A percentile compares a stretch with the other conserved stretches of the same genome.
Conservation (phyloP, 1,140 invertebrate species). For the Brachionus rotundiformis region DNA sequence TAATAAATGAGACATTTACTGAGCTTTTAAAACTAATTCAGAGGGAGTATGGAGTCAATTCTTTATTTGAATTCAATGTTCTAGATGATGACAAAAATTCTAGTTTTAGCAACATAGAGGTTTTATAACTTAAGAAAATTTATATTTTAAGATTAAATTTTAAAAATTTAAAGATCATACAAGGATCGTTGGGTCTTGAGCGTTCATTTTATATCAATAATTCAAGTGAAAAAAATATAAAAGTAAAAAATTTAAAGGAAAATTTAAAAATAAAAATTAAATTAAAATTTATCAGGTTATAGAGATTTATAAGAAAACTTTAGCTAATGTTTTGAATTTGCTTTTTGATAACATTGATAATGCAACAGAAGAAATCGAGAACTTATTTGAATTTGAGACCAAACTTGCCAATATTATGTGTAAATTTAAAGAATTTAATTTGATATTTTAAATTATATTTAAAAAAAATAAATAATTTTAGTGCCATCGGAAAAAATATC, state of each 20-base stretch:
- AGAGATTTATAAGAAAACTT: constrained; percentile 46
- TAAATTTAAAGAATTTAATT: neutral
- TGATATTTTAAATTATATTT: neutral
- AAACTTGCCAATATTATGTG: constrained; percentile 43
- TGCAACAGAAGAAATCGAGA: neutral
- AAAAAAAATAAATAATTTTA: neutral
- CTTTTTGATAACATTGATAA: constrained; percentile 25
- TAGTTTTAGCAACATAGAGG: constrained; percentile 79
- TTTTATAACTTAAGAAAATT: constrained; percentile 59
- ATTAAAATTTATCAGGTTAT: constrained; percentile 29
- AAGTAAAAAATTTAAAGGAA: too few relatives aligned
- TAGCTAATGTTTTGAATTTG: constrained; percentile 3
- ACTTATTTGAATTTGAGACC: constrained; percentile 43
- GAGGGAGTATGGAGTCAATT: constrained; percentile 68
- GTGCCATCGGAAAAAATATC: constrained; percentile 32
- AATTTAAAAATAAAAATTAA: too few relatives aligned
- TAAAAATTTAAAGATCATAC: constrained; percentile 26
- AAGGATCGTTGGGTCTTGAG: constrained; percentile 47
- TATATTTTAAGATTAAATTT: neutral
- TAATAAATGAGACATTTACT: constrained; percentile 34
- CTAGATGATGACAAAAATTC: constrained; percentile 91
- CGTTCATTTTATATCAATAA: constrained; percentile 50
- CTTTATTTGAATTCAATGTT: constrained; percentile 79
- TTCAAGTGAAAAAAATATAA: constrained; percentile 22
- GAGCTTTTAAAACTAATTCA: constrained; percentile 31